Evolutionary conservation across 2,797 vertebrate genomes (phyloP).

Genomic region (Amblyraja radiata): DNA sequence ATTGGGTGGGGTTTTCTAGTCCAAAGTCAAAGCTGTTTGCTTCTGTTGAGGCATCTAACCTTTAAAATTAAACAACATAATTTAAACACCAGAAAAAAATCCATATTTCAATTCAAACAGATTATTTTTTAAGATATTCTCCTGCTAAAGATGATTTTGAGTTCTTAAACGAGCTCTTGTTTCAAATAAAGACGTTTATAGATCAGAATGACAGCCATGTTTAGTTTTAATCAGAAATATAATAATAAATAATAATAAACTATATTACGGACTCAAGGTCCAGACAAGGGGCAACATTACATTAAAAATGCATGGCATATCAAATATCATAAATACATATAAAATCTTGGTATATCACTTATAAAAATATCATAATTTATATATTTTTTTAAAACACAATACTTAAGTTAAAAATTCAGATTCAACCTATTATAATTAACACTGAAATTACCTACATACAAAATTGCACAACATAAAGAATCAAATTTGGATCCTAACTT

Average conservation of each 20-base stretch:
- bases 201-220: too few relatives aligned
- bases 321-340: too few relatives aligned
- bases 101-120: not conserved
- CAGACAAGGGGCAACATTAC: too few relatives aligned
- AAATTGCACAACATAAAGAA: not conserved
- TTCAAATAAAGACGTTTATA: too few relatives aligned
- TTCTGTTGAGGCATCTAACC: not conserved
- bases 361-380: too few relatives aligned
- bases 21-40: not conserved
- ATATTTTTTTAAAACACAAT: too few relatives aligned
- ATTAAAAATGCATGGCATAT: too few relatives aligned
- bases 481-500: too few relatives aligned
- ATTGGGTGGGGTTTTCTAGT: conserved; percentile 26
- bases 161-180: not conserved
- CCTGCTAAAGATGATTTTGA: not conserved
- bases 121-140: not conserved
- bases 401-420: too few relatives aligned
- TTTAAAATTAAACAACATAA: conserved; percentile 1
- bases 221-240: not conserved
- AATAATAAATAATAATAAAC: too few relatives aligned
- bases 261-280: too few relatives aligned
- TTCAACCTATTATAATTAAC: not conserved
- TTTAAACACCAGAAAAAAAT: not conserved
- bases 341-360: too few relatives aligned
- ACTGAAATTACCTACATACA: not conserved